Evolutionary conservation across 2,888 invertebrate species (phyloP), one percentile per base, ranked within the genome.

Genomic region (Prenolepis imparis): DNA sequence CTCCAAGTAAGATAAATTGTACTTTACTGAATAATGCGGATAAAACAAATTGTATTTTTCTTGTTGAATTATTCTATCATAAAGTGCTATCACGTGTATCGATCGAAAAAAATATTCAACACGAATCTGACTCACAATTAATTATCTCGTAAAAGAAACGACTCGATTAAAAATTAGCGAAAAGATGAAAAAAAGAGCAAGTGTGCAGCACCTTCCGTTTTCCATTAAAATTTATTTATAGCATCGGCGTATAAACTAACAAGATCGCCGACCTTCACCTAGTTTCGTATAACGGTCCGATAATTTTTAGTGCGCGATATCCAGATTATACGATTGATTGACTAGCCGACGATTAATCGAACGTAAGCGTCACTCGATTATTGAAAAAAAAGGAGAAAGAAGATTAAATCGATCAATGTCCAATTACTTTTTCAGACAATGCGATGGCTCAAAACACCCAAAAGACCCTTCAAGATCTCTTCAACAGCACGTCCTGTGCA

Each of bases 401-500:
- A 11, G n/a, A 83, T 36, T 28, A 0, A 21, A 28, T 24, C 3
- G 12, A 21, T 3, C n/a, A 48, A 52, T 52, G 8, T 52, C 6
- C 8, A n/a, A 52, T 64, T 72, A 48, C 21, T 64, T 9, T 74
- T 82, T 39, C 86, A 94, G 94, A 87, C 28, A 66, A 91, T 88
- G 94, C 92, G 83, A 92, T 83, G 75, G 93, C 92, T 64, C 93
- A 94, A 83, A 91, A 92, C 24, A 93, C 28, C 28, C 28, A 28
- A 28, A 28, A 96, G 91, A 96, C 96, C 48, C 95, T 96, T 52
- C 95, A 95, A 84, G 97, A 97, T 90, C 95, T 98, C 8, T 97
- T 97, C 93, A 97, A 98, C 92, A 98, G 97, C 5, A 96, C 96
- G 4, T 98, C 98, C 6, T 98, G 98, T 92, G 96, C 98, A 78